Evolutionary conservation across 2,888 invertebrate genomes (phyloP), one percentile per base, ranked within the genome.

Genomic region (Leptopilina drosophilae): DNA sequence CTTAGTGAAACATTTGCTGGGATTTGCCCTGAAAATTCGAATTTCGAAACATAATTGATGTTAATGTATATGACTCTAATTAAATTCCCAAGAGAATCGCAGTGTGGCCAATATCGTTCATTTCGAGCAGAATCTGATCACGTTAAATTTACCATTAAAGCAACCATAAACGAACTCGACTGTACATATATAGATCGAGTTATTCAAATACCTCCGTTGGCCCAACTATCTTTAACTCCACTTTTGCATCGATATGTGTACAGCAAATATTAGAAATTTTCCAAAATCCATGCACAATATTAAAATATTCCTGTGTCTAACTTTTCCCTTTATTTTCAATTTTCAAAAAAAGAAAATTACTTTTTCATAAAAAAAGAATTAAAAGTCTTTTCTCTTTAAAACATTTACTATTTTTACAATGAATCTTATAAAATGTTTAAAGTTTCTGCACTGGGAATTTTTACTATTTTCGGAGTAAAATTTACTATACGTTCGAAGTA

Each of bases 1-100:
- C 12, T 66, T 42, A 42, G 15, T 9, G 42, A 66, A n/a, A 15
- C 15, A 66, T 42, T 66, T 42, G n/a, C n/a, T 15, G 42, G n/a
- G 66, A 66, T 11, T 42, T 65, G 14, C n/a, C 42, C 46, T 42
- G 7, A 33, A 3, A 66, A 66, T 7, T 66, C n/a, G 7, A 65
- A 40, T 8, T 42, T 66, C n/a, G 26, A 26, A 78, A 73, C 33
- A 78, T 81, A 80, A 82, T 82, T 82, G 81, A 78, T 82, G 82
- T 82, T 81, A 84, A 82, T 82, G 82, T 78, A 64, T 79, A 64
- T 77, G 62, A 81, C 80, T 80, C 80, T 81, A 82, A 83, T 84
- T 84, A 83, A 84, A 80, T 79, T 77, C 64, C 59, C 77, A 62
- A 66, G n/a, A 42, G 66, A 66, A 66, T 66, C 15, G 66, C 14